Evolutionary conservation across 2,888 invertebrate species (phyloP), one percentile per base, ranked within the genome.

Genomic region (Pyralis farinalis): DNA sequence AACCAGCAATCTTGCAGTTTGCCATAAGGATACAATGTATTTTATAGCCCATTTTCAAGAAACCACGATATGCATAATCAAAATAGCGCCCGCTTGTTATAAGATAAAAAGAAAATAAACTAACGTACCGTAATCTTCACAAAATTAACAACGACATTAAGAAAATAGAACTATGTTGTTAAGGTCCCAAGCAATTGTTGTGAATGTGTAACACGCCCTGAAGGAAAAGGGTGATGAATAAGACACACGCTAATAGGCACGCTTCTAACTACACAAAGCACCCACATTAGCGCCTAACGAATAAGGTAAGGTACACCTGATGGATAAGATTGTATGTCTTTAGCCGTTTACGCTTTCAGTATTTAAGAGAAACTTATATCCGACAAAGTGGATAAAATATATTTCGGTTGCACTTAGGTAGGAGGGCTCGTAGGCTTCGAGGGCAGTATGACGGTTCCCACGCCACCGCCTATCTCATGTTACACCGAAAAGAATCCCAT

Each of bases 391-490:
- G 72, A 76, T 78, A 68, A 78, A 79, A 77, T 78, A 80, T 76
- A 77, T 75, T 78, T 80, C 66, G 71, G 72, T 63, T 86, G 82
- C 85, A 85, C 84, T 86, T 85, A 86, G 80, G 75, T 79, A 71
- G 63, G 67, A 7, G 67, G 63, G 64, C 63, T 57, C 60, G 27
- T 39, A 47, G 47, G 59, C 63, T 73, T 68, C 55, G 56, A 65
- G 63, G 63, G 57, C 80, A 74, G 71, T 62, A 68, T 71, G 75
- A 49, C 68, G 63, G 75, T 85, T 87, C 88, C 84, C 87, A 88
- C 88, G 85, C 77, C 72, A 62, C 70, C 70, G 71, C 72, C 69
- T 66, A 72, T 82, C 79, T 85, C 79, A 53, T 68, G 77, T 87
- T 83, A 86, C 85, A 70, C 69, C 67, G 63, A 76, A 77, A 75